Conservation (phyloP, 2,888 invertebrate species). For the Tuta absoluta region DNA sequence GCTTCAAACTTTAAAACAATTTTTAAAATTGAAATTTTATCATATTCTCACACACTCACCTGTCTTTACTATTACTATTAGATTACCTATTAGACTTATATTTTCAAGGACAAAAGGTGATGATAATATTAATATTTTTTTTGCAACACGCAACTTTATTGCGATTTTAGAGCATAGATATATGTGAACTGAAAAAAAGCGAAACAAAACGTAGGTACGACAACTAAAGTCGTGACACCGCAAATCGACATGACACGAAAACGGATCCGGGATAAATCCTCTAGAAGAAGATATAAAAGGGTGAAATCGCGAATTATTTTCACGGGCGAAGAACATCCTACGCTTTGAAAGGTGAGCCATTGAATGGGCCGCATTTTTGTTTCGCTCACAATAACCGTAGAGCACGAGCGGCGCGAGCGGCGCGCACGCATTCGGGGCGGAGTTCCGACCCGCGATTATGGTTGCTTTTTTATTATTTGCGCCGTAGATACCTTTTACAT, state of each 20-base stretch:
- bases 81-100: too few relatives aligned
- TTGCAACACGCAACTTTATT: too few relatives aligned
- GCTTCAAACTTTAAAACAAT: neutral
- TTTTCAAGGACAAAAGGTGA: too few relatives aligned
- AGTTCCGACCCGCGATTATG: constrained; percentile 74
- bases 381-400: constrained; percentile 64
- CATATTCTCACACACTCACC: too few relatives aligned
- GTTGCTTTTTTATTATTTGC: constrained; percentile 70
- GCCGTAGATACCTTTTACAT: constrained; percentile 80
- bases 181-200: too few relatives aligned
- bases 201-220: neutral
- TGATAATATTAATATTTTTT: neutral
- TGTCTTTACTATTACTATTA: too few relatives aligned
- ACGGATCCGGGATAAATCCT: constrained; percentile 19
- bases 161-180: too few relatives aligned
- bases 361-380: constrained; percentile 71
- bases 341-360: constrained; percentile 60
- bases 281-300: constrained; percentile 29
- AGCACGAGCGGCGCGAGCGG: constrained; percentile 45
- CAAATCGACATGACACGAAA: constrained; percentile 11
- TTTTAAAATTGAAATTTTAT: too few relatives aligned
- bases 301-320: constrained; percentile 31
- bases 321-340: constrained; percentile 42
- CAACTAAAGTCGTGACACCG: constrained; percentile 29
- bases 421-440: constrained; percentile 60